Base-by-base conservation (phyloP, 2,113 vertebrate species). In the Galbula dea region DNA sequence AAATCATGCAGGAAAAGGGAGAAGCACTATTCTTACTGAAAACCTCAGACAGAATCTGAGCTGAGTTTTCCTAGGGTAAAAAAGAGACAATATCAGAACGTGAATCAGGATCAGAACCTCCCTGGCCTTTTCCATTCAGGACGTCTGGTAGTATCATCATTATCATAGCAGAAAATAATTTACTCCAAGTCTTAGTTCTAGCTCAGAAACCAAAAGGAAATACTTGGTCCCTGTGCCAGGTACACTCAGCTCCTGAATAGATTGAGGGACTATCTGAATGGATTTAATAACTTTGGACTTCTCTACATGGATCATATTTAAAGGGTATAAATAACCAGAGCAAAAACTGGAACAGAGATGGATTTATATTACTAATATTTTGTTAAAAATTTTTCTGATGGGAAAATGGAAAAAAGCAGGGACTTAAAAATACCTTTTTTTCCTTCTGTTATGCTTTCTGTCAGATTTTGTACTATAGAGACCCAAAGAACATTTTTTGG, bases 401-500 rank as follows among this genome's bases (percentile, higher is more conserved):
- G 90, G 95, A 97, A 97, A 97, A 95, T 83, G 79, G 88, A 93
- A 90, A 94, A 83, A 81, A 91, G 80, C 84, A 90, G 62, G 74
- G 91, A 91, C 94, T 96, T 95, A 92, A 95, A 97, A 96, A 95
- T 97, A 97, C 84, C 81, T 96, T 93, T 94, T 62, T 79, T 75
- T 72, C 61, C 71, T 73, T 78, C 72, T 96, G 93, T 94, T 97
- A 95, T 97, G 88, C 80, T 97, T 97, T 97, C 95, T 96, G 94
- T 97, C 94, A 97, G 93, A 84, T 92, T 96, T 75, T 93, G 93
- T 95, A 95, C 96, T 95, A 96, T 91, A 24, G 90, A 95, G 96
- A 97, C 93, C 85, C 80, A 94, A 79, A 74, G 80, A 96, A 95
- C 83, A 83, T 92, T 93, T 92, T 83, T 51, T 98, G 97, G 97